Evolutionary conservation across 2,113 vertebrate genomes (phyloP), one percentile per base, ranked within the genome.

Genomic region (Carassius gibelio): DNA sequence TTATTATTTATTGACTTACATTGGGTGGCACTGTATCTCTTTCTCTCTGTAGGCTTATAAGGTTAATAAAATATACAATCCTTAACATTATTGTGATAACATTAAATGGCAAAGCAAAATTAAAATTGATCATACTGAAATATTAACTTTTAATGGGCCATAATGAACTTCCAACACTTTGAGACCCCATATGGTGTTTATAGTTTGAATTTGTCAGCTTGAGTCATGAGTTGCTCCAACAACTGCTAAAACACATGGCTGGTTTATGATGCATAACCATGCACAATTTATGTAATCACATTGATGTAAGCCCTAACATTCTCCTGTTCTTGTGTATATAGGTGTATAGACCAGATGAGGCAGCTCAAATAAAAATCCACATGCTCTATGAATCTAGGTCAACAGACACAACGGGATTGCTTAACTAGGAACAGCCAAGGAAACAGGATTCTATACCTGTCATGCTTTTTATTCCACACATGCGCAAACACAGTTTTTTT

Each of bases 371-470:
- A 26, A 23, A 50, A 62, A 80, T 64, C 45, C 50, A 30, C 26
- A 76, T 23, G 36, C 21, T 9, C 36, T 62, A 62, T 45, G 14
- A 62, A 80, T 80, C 57, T 64, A 62, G 77, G 77, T 80, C 77
- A 80, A 80, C 21, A 80, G 36, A 23, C n/a, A 80, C 17, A 80
- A 61, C 62, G 21, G 21, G 77, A 23, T 64, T 26, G 36, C 64
- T 80, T 62, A 38, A 64, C 59, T 38, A 26, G 13, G 34, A 64
- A 36, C 21, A 23, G 75, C 26, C 50, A 52, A 55, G 50, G n/a
- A 62, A 62, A 80, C 36, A 45, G 34, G 59, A 80, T 80, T 62
- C 57, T 62, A 3, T 42, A 61, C 57, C 11, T 62, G 21, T 57
- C 34, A 62, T n/a, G 57, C 57, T 1, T 61, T 6, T 62, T 76